A percentile compares a stretch with the other conserved stretches of the same genome.
Evolutionary conservation across 1,140 invertebrate species (phyloP).

Genomic region (Ptiloglossa arizonensis): DNA sequence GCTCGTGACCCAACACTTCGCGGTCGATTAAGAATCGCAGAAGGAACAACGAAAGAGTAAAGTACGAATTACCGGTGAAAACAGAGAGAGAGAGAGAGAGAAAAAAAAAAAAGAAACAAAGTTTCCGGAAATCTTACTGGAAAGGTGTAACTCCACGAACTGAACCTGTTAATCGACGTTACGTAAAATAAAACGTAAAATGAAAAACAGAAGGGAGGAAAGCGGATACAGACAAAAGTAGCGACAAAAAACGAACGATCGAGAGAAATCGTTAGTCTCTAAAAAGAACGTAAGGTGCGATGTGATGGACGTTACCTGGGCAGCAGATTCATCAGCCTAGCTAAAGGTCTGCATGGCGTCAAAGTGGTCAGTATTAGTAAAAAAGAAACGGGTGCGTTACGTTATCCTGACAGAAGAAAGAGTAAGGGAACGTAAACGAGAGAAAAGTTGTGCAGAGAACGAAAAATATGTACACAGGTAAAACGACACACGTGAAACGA

Average conservation of each 20-base stretch:
- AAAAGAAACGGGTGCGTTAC: conserved; percentile 77
- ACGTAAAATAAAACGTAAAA: background rate
- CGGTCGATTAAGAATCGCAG: conserved; percentile 19
- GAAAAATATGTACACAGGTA: conserved; percentile 35
- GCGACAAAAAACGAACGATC: conserved; percentile 8
- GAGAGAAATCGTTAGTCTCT: conserved; percentile 56
- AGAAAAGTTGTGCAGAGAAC: conserved; percentile 63
- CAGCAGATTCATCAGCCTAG: conserved; percentile 82
- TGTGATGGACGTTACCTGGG: conserved; percentile 81
- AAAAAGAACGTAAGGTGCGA: conserved; percentile 78
- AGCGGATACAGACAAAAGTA: background rate
- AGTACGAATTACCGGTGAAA: background rate
- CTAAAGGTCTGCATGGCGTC: conserved; percentile 82
- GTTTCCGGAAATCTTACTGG: background rate
- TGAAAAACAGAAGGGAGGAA: conserved; percentile 19
- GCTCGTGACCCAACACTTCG: conserved; percentile 28
- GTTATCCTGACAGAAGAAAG: conserved; percentile 73
- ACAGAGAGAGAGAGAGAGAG: background rate
- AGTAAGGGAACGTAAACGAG: conserved; percentile 58
- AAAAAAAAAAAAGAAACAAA: no score
- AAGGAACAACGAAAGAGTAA: conserved; percentile 26
- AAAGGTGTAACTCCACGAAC: background rate
- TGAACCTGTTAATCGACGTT: background rate
- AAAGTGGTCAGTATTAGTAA: conserved; percentile 82
- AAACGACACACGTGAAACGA: conserved; percentile 11